A percentile compares a stretch with the other conserved stretches of the same genome.
Evolutionary conservation across 30 jellyfish, hydroid and myxozoan genomes (phyloP).

Genomic region (Cassiopea xamachana): DNA sequence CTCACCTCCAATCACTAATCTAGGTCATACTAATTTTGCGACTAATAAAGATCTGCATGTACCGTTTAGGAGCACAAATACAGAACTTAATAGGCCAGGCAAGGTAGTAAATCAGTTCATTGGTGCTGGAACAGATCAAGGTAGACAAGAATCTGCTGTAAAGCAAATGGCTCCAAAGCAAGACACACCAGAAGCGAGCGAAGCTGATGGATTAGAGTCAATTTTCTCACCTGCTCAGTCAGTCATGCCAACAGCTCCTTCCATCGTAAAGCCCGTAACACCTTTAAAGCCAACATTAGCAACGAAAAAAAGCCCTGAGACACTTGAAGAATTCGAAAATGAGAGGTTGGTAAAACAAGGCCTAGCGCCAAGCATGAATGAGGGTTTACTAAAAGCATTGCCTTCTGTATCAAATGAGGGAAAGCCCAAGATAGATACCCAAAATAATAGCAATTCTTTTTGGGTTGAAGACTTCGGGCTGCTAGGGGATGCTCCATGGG

Average conservation of each 20-base stretch:
- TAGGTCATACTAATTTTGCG: constrained; percentile 37
- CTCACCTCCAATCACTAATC: constrained; percentile 29
- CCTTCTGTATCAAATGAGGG: constrained; percentile 3
- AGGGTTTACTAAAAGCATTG: not conserved
- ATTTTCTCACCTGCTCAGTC: not conserved
- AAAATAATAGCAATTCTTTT: not conserved
- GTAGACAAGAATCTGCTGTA: constrained; percentile 9
- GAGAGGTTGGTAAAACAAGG: constrained; percentile 13
- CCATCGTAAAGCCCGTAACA: constrained; percentile 43
- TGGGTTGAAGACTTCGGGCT: constrained; percentile 60
- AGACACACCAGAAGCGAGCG: not conserved
- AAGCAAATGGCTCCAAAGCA: not conserved
- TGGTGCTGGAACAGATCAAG: not conserved
- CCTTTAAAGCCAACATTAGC: constrained; percentile 48
- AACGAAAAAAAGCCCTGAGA: constrained; percentile 65
- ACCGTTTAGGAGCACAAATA: not conserved
- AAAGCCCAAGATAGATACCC: not conserved
- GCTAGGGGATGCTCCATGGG: constrained; percentile 64
- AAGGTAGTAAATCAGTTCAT: not conserved
- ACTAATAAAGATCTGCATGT: constrained; percentile 20
- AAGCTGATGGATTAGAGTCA: not conserved
- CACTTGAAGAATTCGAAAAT: constrained; percentile 80
- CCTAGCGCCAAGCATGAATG: not conserved
- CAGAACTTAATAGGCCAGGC: not conserved
- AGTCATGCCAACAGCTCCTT: constrained; percentile 4